phyloP scores from a whole-genome alignment of 2,113 vertebrate genomes.

The Maccullochella peelii region DNA sequence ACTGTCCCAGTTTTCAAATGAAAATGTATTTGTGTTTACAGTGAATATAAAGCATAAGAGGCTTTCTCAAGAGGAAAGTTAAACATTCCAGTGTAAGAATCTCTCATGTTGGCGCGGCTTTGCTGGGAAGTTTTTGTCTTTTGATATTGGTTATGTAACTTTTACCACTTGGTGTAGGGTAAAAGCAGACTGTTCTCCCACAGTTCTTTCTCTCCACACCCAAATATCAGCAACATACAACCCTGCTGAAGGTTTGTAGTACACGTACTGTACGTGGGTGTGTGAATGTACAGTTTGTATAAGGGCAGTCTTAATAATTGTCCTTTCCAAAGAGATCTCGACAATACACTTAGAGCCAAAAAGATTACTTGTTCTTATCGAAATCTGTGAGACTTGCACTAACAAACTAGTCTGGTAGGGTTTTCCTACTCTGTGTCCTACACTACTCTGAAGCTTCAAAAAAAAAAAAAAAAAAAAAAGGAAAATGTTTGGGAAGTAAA shows the following conservation, averaged over 20 bases:
- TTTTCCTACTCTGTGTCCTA: slow-evolving; percentile 28
- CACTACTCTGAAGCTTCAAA: slow-evolving; percentile 21
- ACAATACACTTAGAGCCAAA: slow-evolving; percentile 43
- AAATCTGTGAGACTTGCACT: slow-evolving; percentile 17
- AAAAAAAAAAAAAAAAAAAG: too few relatives aligned
- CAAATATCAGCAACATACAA: slow-evolving; percentile 26
- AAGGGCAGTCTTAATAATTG: slow-evolving; percentile 1
- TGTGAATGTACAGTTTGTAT: slow-evolving; percentile 47
- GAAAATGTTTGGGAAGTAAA: slow-evolving; percentile 23
- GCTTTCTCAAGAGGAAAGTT: slow-evolving; percentile 35
- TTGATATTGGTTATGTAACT: slow-evolving; percentile 59
- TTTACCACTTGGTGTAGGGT: slow-evolving; percentile 16
- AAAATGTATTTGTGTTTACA: slow-evolving; percentile 58
- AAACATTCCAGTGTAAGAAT: slow-evolving; percentile 68
- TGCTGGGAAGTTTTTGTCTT: slow-evolving; percentile 60
- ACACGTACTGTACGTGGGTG: not conserved
- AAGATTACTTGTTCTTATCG: slow-evolving; percentile 14
- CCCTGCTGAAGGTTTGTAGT: slow-evolving; percentile 23
- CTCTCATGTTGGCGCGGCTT: slow-evolving; percentile 29
- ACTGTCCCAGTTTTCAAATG: slow-evolving; percentile 27
- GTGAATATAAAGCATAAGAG: slow-evolving; percentile 23
- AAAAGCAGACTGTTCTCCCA: slow-evolving; percentile 54
- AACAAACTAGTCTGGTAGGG: slow-evolving; percentile 17
- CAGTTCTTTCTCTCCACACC: slow-evolving; percentile 40
- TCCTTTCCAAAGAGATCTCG: slow-evolving; percentile 39